phyloP scores from a whole-genome alignment of 2,888 invertebrate genomes.

The Epinotia brunnichana region DNA sequence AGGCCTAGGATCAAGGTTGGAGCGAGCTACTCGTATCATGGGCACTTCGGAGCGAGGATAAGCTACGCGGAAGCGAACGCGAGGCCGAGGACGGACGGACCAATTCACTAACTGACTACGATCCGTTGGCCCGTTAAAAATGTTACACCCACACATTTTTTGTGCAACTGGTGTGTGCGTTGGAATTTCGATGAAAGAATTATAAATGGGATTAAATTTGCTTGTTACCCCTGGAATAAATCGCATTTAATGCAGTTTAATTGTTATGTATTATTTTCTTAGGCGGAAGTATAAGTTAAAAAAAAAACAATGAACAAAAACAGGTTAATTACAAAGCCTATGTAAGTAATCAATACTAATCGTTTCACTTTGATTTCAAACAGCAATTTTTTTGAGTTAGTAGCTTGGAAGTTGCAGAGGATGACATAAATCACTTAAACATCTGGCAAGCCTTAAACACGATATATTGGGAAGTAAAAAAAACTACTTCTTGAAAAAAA shows the following conservation, averaged over 20 bases:
- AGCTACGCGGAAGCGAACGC: constrained; percentile 78
- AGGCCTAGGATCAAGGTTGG: constrained; percentile 78
- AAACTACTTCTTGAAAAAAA: constrained; percentile 3
- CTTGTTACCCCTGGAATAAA: neutral
- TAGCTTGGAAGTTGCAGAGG: neutral
- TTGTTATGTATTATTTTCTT: neutral
- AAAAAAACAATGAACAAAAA: neutral
- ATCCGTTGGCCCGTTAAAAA: constrained; percentile 64
- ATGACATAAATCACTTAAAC: constrained; percentile 14
- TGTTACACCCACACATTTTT: constrained; percentile 50
- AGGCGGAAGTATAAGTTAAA: neutral
- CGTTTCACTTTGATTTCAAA: no score
- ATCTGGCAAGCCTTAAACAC: neutral
- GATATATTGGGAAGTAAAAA: neutral
- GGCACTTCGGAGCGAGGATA: constrained; percentile 79
- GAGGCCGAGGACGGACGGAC: constrained; percentile 79
- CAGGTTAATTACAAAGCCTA: neutral
- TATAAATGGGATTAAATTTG: constrained; percentile 3
- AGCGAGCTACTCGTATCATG: constrained; percentile 69
- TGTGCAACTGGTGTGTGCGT: neutral
- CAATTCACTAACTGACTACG: constrained; percentile 75
- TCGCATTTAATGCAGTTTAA: neutral
- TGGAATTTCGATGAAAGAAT: constrained; percentile 6
- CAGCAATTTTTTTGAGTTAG: neutral
- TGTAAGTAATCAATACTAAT: neutral